phyloP scores from a whole-genome alignment of 2,113 vertebrate species.

The Pelvicachromis taeniatus region DNA sequence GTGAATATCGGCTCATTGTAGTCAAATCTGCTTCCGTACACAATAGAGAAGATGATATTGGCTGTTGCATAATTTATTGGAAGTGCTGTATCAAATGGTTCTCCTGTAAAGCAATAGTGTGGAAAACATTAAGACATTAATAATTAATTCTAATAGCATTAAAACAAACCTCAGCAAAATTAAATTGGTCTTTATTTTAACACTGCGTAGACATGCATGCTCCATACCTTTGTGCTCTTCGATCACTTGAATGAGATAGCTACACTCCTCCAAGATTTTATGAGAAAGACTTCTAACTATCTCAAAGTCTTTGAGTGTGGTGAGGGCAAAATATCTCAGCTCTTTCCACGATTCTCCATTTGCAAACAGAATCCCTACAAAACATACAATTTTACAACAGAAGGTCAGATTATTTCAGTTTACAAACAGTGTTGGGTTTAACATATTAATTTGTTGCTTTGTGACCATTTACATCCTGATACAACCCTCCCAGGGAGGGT shows the following conservation, averaged over 20 bases:
- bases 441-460: not conserved
- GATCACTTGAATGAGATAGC: slow-evolving; percentile 23
- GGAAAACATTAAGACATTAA: not conserved
- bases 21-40: slow-evolving; percentile 73
- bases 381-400: not conserved
- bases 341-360: slow-evolving; percentile 62
- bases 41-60: slow-evolving; percentile 70
- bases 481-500: not conserved
- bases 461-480: not conserved
- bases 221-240: slow-evolving; percentile 29
- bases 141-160: not conserved
- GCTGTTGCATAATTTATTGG: slow-evolving; percentile 58
- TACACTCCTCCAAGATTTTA: slow-evolving; percentile 59
- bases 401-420: not conserved
- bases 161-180: not conserved
- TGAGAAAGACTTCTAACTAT: slow-evolving; percentile 55
- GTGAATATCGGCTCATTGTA: slow-evolving; percentile 58
- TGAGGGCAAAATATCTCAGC: slow-evolving; percentile 61
- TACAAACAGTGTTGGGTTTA: not conserved
- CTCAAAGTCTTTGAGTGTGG: slow-evolving; percentile 63
- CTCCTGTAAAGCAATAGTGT: slow-evolving; percentile 30
- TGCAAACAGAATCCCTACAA: not conserved
- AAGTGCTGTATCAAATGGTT: slow-evolving; percentile 53
- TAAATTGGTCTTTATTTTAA: not conserved
- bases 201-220: not conserved